Evolutionary conservation across 2,797 vertebrate species (phyloP), one percentile per base, ranked within the genome.

Genomic region (Phataginus tetradactyla): DNA sequence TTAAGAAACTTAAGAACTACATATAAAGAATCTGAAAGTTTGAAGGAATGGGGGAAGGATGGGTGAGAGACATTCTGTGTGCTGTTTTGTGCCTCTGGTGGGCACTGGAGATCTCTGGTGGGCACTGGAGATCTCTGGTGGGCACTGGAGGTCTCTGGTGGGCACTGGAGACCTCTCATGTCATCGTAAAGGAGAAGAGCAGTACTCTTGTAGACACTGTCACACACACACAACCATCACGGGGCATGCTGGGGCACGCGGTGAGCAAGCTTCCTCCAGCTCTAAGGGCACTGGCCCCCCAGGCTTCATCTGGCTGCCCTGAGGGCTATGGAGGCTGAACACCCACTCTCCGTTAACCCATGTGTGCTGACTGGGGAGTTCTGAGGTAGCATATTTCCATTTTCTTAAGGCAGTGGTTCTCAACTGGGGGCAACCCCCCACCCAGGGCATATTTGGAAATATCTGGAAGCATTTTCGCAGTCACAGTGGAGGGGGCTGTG

Each of bases 21-120:
- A 5, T 29, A 21, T 74, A 34, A 34, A 51, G 89, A 69, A 37
- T 80, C n/a, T 64, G 55, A 61, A 83, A 57, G 25, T 69, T 45
- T 53, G 39, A 32, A 27, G 55, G 59, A 15, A 61, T 21, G 42
- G 4, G 11, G 45, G 53, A 53, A 27, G 29, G 13, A 42, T 3
- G 66, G 57, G 3, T 0, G 3, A 39, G 85, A 75, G 85, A 14
- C 5, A 11, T 1, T 25, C 5, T 34, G 1, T 1, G 5, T 6
- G 6, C 3, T 57, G 27, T 37, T 78, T 21, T 27, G 37, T 25
- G 39, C 64, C n/a, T 25, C 1, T 64, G 17, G 51, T 51, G 77
- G 69, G 21, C 29, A 29, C 1, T 11, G 29, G 20, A 49, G 27
- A 49, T 64, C 20, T 39, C 37, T 7, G 17, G 51, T 51, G 77